Conservation (phyloP, 2,888 invertebrate species). For the Drosophila maculinotata region DNA sequence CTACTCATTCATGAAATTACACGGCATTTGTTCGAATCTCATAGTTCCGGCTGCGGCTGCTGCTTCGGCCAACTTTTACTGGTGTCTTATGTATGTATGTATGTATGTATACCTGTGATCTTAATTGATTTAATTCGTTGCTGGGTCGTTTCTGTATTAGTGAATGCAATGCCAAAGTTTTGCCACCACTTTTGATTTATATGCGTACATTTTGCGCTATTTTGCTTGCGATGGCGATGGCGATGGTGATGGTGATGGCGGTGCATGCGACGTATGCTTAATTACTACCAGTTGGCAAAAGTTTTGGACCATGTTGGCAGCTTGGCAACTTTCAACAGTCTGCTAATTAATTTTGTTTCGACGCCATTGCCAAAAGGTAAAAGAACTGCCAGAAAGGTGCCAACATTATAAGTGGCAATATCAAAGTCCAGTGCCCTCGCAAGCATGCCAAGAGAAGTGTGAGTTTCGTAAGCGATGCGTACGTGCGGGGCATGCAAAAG, state of each 20-base stretch:
- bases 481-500: constrained; percentile 65
- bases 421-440: constrained; percentile 39
- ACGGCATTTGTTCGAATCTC: constrained; percentile 23
- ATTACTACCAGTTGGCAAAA: constrained; percentile 57
- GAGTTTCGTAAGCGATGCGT: constrained; percentile 34
- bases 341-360: constrained; percentile 71
- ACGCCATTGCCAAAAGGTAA: constrained; percentile 54
- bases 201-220: constrained; percentile 59
- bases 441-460: constrained; percentile 1
- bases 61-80: constrained; percentile 4
- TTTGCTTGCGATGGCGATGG: constrained; percentile 25
- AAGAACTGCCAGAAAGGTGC: constrained; percentile 49
- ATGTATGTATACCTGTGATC: constrained; percentile 17
- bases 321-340: constrained; percentile 45
- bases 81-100: background rate
- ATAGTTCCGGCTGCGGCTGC: constrained; percentile 42
- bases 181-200: constrained; percentile 65
- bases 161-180: constrained; percentile 40
- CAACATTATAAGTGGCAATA: constrained; percentile 44
- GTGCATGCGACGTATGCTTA: constrained; percentile 57
- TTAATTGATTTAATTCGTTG: constrained; percentile 64
- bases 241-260: constrained; percentile 28
- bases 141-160: constrained; percentile 9
- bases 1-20: constrained; percentile 51
- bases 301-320: constrained; percentile 25